These are phyloP conservation scores for Pachyramphus minor DNA, from an alignment of 2,113 vertebrate species.

Conservation along the genomic window DNA sequence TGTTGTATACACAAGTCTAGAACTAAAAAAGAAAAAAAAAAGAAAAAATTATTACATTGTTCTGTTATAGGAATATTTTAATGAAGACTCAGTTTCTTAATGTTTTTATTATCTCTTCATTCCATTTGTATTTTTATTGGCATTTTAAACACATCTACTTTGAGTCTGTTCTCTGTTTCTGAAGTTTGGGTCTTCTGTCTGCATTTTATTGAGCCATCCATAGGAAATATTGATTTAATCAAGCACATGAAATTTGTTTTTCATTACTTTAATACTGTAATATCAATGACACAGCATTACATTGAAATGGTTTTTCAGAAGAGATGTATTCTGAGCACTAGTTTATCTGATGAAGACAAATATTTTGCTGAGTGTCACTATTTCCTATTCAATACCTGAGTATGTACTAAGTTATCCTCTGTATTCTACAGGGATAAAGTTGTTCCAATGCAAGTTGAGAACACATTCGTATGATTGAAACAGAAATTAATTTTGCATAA, in stretches of 20 bases:
- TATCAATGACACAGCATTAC: background rate
- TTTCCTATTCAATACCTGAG: background rate
- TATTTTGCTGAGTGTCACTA: background rate
- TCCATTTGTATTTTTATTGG: background rate
- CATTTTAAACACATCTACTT: background rate
- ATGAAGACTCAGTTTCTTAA: background rate
- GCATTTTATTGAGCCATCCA: background rate
- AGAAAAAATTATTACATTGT: background rate
- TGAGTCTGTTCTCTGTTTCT: background rate
- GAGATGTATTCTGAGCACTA: background rate
- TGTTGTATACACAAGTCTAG: background rate
- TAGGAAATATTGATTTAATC: background rate
- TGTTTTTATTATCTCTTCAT: background rate
- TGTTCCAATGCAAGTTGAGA: background rate
- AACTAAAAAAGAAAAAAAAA: background rate
- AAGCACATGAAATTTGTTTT: background rate
- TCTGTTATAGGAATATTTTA: background rate
- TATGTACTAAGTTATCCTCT: background rate
- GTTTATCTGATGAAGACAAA: background rate
- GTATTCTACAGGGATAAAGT: background rate
- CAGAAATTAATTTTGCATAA: background rate
- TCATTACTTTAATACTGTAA: background rate
- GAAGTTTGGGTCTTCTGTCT: background rate
- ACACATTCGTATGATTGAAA: background rate
- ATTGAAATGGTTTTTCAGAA: background rate